These are phyloP conservation scores for Pelmatolapia mariae DNA, from an alignment of 2,113 vertebrate genomes.

Conservation along the genomic window DNA sequence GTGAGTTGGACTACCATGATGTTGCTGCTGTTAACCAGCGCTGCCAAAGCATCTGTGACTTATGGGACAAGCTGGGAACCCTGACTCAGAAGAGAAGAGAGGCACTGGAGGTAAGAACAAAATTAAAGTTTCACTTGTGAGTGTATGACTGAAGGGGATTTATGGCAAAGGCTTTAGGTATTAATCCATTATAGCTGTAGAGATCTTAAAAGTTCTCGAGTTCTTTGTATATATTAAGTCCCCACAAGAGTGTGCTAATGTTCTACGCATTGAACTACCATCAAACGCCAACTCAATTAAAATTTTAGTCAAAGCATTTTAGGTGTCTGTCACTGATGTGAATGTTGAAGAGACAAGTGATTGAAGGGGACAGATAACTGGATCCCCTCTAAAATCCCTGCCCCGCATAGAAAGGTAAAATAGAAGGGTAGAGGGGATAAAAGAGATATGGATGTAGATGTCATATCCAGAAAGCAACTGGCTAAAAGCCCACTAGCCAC, in stretches of 20 bases:
- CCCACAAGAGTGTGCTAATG: constrained; percentile 55
- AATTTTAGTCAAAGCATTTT: not conserved
- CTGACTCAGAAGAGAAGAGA: constrained; percentile 96
- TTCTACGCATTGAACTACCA: not conserved
- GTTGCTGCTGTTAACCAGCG: constrained; percentile 89
- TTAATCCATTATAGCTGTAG: not conserved
- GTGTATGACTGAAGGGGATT: not conserved
- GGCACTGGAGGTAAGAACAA: constrained; percentile 82
- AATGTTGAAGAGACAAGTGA: not conserved
- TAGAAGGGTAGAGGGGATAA: not conserved
- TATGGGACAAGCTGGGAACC: constrained; percentile 94
- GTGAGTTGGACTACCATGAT: constrained; percentile 94
- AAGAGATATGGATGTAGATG: constrained; percentile 9
- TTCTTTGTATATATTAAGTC: not conserved
- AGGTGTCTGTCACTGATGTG: not conserved
- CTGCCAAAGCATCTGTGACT: constrained; percentile 96
- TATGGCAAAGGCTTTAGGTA: not conserved
- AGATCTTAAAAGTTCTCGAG: not conserved
- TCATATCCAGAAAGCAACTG: constrained; percentile 11
- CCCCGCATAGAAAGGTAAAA: not conserved
- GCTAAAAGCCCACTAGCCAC: constrained; percentile 24
- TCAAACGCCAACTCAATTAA: not conserved
- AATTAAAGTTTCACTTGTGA: not conserved
- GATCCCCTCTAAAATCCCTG: constrained; percentile 10
- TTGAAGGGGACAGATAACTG: constrained; percentile 13